These are phyloP conservation scores for Drosophila watanabei DNA, from an alignment of 1,140 invertebrate species.

Conservation along the genomic window DNA sequence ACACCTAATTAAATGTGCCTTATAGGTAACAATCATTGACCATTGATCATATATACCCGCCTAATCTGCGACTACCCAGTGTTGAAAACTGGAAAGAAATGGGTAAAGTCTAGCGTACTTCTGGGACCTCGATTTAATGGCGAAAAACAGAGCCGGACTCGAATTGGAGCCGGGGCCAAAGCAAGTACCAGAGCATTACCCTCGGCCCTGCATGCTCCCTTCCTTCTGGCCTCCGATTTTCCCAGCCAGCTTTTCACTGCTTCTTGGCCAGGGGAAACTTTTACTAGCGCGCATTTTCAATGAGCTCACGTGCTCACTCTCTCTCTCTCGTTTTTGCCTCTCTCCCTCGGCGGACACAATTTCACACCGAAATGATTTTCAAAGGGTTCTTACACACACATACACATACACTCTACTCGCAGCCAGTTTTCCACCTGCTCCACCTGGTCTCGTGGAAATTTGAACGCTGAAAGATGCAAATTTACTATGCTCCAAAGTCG, in stretches of 20 bases:
- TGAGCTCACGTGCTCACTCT: conserved; percentile 68
- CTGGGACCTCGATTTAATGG: conserved; percentile 74
- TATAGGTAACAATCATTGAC: neutral
- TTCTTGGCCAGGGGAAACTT: conserved; percentile 45
- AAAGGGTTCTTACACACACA: conserved; percentile 35
- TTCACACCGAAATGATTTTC: conserved; percentile 80
- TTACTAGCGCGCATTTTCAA: conserved; percentile 72
- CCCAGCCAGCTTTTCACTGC: conserved; percentile 9
- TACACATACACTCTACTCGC: neutral
- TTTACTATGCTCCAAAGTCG: conserved; percentile 77
- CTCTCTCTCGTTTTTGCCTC: conserved; percentile 11
- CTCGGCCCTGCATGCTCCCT: conserved; percentile 2
- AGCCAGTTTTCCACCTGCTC: conserved; percentile 7
- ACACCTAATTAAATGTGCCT: neutral
- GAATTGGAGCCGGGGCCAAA: conserved; percentile 38
- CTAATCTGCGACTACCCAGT: neutral
- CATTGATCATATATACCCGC: conserved; percentile 5
- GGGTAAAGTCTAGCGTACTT: conserved; percentile 56
- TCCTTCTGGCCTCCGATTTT: conserved; percentile 8
- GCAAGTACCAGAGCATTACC: conserved; percentile 45
- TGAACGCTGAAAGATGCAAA: conserved; percentile 81
- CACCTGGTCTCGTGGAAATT: conserved; percentile 33
- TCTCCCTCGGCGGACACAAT: conserved; percentile 70
- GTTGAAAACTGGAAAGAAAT: conserved; percentile 28
- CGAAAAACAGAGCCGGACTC: conserved; percentile 31